Base-by-base conservation (phyloP, 2,888 invertebrate genomes). In the Globia sparganii region DNA sequence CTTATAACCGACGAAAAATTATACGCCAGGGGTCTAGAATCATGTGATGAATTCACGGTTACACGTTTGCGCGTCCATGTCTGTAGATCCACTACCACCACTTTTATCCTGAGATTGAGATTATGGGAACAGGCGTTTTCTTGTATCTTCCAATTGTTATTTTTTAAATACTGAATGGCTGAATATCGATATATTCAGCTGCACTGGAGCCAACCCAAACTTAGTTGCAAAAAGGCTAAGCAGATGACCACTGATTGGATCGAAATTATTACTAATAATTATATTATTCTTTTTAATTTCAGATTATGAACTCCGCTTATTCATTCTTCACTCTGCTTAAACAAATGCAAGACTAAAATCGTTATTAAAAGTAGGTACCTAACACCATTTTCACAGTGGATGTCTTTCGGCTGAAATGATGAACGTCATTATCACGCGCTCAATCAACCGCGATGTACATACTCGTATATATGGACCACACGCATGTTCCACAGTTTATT, bases 291-390 rank as follows among this genome's bases (percentile, higher is more conserved):
- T 31, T 74, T 46, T 84, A 46, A 46, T 95, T 95, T 72, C 93
- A 95, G 95, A 94, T 95, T 56, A 94, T 95, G 88, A 94, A 95
- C 81, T 90, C 94, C 0, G 92, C 95, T 4, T 95, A 95, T 81
- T 95, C 95, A 4, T 94, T 94, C 84, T 95, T 93, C 75, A 94
- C 94, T 58, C 82, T 95, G 25, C 91, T 95, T 25, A 91, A 93
- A 34, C 85, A 95, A 73, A 91, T 95, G 90, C 92, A 94, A 77
- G 87, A 93, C 73, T 79, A 80, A 79, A 37, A 9, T 43, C 0
- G 5, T 25, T 9, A n/a, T 2, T n/a, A 1, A 65, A 31, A 25
- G 1, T 18, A 18, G 31, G 11, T 37, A 0, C 6, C 15, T 43
- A 43, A 43, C 4, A 9, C 43, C 43, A 43, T 43, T 43, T 43